Percentiles rank a stretch among this genome's conserved stretches.
Conservation (phyloP, 92 coral and sea anemone genomes). For the Blastomussa wellsi region DNA sequence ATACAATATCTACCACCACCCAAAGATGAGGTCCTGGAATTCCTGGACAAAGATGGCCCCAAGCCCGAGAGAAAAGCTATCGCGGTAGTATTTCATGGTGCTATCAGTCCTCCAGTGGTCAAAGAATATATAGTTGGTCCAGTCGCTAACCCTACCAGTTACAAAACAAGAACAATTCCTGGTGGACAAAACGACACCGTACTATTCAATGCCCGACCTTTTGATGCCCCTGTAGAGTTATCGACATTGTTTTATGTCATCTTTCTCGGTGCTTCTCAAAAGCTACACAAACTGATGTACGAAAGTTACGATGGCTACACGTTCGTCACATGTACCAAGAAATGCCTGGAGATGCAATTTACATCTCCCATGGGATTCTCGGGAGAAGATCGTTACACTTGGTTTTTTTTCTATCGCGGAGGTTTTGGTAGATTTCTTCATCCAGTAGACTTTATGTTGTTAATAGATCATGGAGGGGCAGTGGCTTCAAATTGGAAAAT, state of each 20-base stretch:
- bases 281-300: slow-evolving; percentile 38
- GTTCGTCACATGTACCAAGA: neutral
- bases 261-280: neutral
- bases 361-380: slow-evolving; percentile 59
- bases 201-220: slow-evolving; percentile 66
- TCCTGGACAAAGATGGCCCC: no score
- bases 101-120: slow-evolving; percentile 50
- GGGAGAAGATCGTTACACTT: slow-evolving; percentile 35
- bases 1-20: slow-evolving; percentile 50
- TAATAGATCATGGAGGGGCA: slow-evolving; percentile 44
- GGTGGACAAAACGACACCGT: no score
- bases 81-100: no score
- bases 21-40: slow-evolving; percentile 43
- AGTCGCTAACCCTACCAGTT: slow-evolving; percentile 37
- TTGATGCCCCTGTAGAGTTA: slow-evolving; percentile 17
- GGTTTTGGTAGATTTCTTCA: slow-evolving; percentile 11
- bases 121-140: slow-evolving; percentile 62
- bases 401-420: slow-evolving; percentile 2
- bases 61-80: no score
- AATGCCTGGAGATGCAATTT: slow-evolving; percentile 29
- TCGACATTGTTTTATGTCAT: slow-evolving; percentile 2
- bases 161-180: slow-evolving; percentile 27
- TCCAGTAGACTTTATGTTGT: slow-evolving; percentile 22
- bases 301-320: slow-evolving; percentile 70
- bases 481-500: slow-evolving; percentile 44